Base-by-base conservation (phyloP, 1,140 invertebrate genomes). In the Theocolax elegans region DNA sequence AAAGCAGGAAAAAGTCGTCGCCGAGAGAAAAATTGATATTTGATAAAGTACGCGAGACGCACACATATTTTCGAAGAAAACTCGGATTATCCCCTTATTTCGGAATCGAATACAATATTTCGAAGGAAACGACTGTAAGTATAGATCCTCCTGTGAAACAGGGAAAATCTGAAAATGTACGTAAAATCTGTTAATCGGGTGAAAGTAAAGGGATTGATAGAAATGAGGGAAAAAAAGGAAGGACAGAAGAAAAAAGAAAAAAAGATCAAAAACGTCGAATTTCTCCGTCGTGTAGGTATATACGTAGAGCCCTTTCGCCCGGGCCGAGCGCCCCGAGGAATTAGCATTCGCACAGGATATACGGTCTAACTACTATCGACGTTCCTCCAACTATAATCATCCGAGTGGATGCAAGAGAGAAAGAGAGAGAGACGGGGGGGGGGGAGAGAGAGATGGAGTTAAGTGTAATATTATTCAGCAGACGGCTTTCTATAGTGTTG, bases 321-420 rank as follows among this genome's bases (percentile, higher is more conserved):
- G 53, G 46, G 53, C 56, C 67, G 31, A 58, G 27, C 53, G 74
- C 62, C 75, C 71, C 71, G 67, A 77, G 74, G 82, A 84, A 86
- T 86, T 86, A 85, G 83, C 84, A 86, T 86, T 86, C 82, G 81
- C 79, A 81, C 82, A 85, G 85, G 85, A 86, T 85, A 82, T 83
- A 84, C 83, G 85, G 80, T 85, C 84, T 83, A 85, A 86, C 84
- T 86, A 81, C 83, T 86, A 85, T 86, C 82, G 80, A 82, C 80
- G 81, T 82, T 83, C 78, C 77, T 80, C 76, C 79, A 85, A 85
- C 83, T 85, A 86, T 86, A 86, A 86, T 86, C 85, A 84, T 82
- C 75, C 77, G 78, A 80, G 77, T 79, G 77, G 79, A 83, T 59
- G 29, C 40, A 35, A 64, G 51, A 48, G 31, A n/a, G n/a, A n/a